Percentiles rank a stretch among this genome's conserved stretches.
Evolutionary conservation across 2,888 invertebrate species (phyloP).

Genomic region (Scotopteryx bipunctaria): DNA sequence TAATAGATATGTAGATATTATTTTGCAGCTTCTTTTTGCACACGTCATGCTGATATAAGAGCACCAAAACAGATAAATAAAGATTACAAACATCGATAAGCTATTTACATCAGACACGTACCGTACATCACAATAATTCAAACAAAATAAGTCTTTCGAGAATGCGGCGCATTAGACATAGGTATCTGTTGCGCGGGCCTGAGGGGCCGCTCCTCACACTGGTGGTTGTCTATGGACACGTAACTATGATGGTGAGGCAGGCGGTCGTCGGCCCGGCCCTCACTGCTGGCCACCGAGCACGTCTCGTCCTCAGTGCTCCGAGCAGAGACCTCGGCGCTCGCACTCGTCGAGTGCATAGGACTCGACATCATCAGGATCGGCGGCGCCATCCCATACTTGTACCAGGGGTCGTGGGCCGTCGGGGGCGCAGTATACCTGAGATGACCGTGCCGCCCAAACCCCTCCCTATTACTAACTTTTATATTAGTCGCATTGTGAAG

Average conservation of each 20-base stretch:
- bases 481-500: conserved; percentile 78
- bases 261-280: conserved; percentile 80
- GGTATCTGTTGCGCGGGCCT: conserved; percentile 78
- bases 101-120: conserved; percentile 51
- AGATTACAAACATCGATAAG: conserved; percentile 25
- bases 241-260: conserved; percentile 84
- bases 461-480: conserved; percentile 76
- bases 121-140: conserved; percentile 52
- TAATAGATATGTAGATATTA: conserved; percentile 27
- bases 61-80: conserved; percentile 32
- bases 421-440: conserved; percentile 80
- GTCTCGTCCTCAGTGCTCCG: conserved; percentile 86
- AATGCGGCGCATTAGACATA: conserved; percentile 74
- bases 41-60: conserved; percentile 21
- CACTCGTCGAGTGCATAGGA: conserved; percentile 84
- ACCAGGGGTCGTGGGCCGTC: conserved; percentile 80
- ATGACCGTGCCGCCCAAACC: conserved; percentile 77
- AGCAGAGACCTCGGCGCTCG: conserved; percentile 84
- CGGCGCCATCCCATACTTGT: conserved; percentile 79
- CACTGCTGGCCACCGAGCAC: conserved; percentile 82
- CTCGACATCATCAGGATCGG: conserved; percentile 84
- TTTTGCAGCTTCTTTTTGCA: conserved; percentile 10
- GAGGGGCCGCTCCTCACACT: conserved; percentile 77
- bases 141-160: conserved; percentile 81
- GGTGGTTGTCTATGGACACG: conserved; percentile 80